Base-by-base conservation (phyloP, 2,797 vertebrate genomes). In the Pseudochirops cupreus region DNA sequence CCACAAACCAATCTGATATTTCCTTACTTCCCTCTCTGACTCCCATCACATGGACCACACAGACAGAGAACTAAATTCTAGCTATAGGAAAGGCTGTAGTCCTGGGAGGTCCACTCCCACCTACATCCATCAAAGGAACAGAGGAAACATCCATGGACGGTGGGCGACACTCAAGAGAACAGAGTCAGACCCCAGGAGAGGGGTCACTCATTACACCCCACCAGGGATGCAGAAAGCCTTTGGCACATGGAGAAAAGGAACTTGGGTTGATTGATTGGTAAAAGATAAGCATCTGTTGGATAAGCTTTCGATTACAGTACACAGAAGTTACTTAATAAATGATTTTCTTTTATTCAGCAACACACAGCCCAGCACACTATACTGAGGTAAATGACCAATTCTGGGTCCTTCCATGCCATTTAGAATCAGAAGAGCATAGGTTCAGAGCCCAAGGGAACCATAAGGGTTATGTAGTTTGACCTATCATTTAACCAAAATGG, bases 141-240 rank as follows among this genome's bases (percentile, higher is more conserved):
- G 90, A 95, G 96, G 91, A 53, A 7, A 89, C 92, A 92, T 59
- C 94, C 52, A 92, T 94, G 95, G 67, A 87, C 56, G 5, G 24
- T 52, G 52, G 52, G 52, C 89, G 94, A 95, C 90, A 50, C 62
- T 50, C 28, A 82, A 26, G 91, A 53, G 91, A 95, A 91, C 39
- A 54, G 5, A 91, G 94, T 90, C 59, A 87, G 54, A 92, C 91
- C 91, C 33, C 28, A 21, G 39, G 57, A 57, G 92, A 46, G 55
- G 62, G 92, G 56, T 82, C 62, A 7, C 33, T 14, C 0, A 0
- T 50, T 46, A 46, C 21, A 46, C 2, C 0, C 67, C 18, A 46
- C 10, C n/a, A 24, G 2, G 18, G n/a, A 46, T 82, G 7, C 7
- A 82, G 33, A 74, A 82, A 82, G n/a, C 18, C 67, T 82, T 82